Evolutionary conservation across 2,797 vertebrate species (phyloP).

Genomic region (Cynopterus sphinx): DNA sequence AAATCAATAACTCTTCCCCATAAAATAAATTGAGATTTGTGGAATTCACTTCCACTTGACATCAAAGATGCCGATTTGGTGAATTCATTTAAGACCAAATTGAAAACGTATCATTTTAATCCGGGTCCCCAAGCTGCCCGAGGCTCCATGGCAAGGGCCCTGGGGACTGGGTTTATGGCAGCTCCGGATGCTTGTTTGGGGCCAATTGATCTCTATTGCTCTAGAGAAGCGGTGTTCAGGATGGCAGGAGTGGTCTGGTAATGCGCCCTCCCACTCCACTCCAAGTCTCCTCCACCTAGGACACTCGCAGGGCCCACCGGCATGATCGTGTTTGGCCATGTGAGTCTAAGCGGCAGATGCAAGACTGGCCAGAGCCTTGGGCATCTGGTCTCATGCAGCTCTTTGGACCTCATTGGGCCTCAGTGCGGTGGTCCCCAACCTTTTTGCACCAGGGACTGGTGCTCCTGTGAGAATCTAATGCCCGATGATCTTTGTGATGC

Average conservation of each 20-base stretch:
- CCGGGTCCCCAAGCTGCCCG: constrained; percentile 10
- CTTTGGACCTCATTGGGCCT: not conserved
- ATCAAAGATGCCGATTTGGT: constrained; percentile 81
- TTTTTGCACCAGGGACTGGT: too few species aligned
- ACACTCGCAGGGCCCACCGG: not conserved
- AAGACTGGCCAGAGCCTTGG: not conserved
- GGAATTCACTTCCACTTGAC: constrained; percentile 82
- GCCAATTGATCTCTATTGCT: not conserved
- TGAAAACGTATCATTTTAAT: constrained; percentile 73
- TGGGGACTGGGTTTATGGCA: not conserved
- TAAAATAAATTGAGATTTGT: constrained; percentile 88
- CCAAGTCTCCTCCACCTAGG: not conserved
- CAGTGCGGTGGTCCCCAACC: too few species aligned
- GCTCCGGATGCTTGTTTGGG: not conserved
- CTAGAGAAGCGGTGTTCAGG: not conserved
- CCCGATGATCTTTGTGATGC: too few species aligned
- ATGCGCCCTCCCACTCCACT: rapidly evolving
- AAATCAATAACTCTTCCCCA: constrained; percentile 87
- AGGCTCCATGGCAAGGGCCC: not conserved
- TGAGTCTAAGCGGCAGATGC: not conserved
- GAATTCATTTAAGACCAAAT: constrained; percentile 82
- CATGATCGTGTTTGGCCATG: not conserved
- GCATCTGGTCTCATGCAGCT: not conserved
- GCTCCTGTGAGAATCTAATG: too few species aligned
- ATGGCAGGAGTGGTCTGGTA: not conserved